Base-by-base conservation (phyloP, 2,797 vertebrate species). In the Cuculus canorus region DNA sequence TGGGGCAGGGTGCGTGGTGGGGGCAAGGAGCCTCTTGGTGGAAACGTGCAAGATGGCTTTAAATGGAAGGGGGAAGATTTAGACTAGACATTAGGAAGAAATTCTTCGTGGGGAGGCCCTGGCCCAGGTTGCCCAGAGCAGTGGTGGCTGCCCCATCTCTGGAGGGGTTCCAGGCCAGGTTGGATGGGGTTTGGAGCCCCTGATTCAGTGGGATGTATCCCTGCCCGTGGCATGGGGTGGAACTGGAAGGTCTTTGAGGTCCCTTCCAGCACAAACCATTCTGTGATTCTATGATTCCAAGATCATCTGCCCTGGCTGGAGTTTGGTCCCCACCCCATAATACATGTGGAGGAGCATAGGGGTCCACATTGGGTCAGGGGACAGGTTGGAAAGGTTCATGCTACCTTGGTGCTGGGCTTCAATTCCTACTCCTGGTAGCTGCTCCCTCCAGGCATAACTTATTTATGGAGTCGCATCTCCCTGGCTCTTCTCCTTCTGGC, bases 11-110 rank as follows among this genome's bases (percentile, higher is more conserved):
- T 6, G 9, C 0, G 1, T 8, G 73, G 10, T 3, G 47, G 23
- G 16, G 35, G 6, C 18, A 13, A n/a, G 80, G n/a, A 92, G 33
- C 43, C 13, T 27, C 48, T 35, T 0, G 0, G 48, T 3, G 3
- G 53, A 35, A 35, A 10, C 7, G 0, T 16, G 25, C 1, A 2
- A n/a, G n/a, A n/a, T n/a, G n/a, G n/a, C n/a, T n/a, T n/a, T n/a
- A n/a, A n/a, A n/a, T n/a, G n/a, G n/a, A n/a, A n/a, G n/a, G n/a
- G n/a, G n/a, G n/a, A n/a, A n/a, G n/a, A n/a, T n/a, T n/a, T n/a
- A n/a, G n/a, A n/a, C n/a, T n/a, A n/a, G n/a, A n/a, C n/a, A n/a
- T n/a, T n/a, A n/a, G n/a, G n/a, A n/a, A n/a, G n/a, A n/a, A n/a
- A n/a, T n/a, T n/a, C n/a, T n/a, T n/a, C n/a, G n/a, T n/a, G n/a